A percentile compares a stretch with the other conserved stretches of the same genome.
Conservation (phyloP, 2,113 vertebrate species). For the Muntiacus reevesi region DNA sequence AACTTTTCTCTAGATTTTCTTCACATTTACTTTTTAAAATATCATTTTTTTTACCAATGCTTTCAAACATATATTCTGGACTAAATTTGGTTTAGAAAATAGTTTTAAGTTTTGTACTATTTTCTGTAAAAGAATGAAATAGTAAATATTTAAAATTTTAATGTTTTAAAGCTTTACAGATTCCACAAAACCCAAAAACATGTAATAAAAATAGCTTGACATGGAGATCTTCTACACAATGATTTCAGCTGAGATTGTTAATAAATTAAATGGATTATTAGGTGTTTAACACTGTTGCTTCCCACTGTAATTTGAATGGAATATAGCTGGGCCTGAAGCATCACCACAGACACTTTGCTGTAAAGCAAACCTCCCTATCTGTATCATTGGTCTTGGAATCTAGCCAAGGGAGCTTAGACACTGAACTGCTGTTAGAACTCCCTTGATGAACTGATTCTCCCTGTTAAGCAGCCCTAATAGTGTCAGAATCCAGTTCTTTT, state of each 20-base stretch:
- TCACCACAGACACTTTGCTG: background rate
- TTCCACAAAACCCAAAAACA: background rate
- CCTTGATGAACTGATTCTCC: background rate
- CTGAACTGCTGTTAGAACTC: background rate
- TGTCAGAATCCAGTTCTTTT: background rate
- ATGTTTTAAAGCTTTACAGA: background rate
- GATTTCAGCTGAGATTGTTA: constrained; percentile 1
- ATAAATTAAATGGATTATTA: background rate
- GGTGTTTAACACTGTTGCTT: background rate
- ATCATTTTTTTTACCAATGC: background rate
- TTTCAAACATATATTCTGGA: background rate
- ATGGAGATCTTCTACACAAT: background rate
- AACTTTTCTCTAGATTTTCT: background rate
- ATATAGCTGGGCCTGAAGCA: background rate
- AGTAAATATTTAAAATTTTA: background rate
- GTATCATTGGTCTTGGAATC: background rate
- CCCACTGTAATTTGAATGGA: background rate
- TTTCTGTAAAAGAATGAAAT: constrained; percentile 15
- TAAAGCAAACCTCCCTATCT: background rate
- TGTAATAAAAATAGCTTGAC: background rate
- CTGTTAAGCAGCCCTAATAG: background rate
- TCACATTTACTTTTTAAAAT: constrained; percentile 29
- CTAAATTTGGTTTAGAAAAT: constrained; percentile 25
- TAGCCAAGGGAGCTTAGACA: background rate
- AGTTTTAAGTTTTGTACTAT: background rate